Conservation (phyloP, 1,140 invertebrate species). For the Drosophila insularis region DNA sequence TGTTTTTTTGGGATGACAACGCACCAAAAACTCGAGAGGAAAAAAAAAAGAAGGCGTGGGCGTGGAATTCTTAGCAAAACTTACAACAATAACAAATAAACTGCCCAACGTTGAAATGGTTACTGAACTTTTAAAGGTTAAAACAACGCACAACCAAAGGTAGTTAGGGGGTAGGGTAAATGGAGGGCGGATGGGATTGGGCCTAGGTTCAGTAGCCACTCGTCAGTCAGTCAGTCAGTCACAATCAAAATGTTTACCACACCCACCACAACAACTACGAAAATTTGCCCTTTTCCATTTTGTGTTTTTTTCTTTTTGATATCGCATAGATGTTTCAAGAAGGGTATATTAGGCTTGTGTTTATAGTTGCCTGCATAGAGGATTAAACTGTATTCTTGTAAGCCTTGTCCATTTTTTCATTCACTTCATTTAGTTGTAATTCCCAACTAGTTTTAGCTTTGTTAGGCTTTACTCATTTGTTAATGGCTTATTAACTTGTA, state of each 20-base stretch:
- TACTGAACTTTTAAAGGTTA: conserved; percentile 66
- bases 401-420: too few relatives aligned
- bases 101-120: conserved; percentile 31
- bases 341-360: background rate
- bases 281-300: conserved; percentile 1
- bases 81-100: background rate
- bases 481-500: too few relatives aligned
- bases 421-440: too few relatives aligned
- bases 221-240: background rate
- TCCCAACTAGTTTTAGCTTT: too few relatives aligned
- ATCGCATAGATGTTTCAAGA: background rate
- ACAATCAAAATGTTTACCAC: background rate
- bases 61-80: conserved; percentile 4
- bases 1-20: conserved; percentile 3
- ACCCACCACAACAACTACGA: background rate
- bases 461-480: too few relatives aligned
- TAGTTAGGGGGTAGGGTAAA: background rate
- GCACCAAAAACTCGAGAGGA: background rate
- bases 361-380: too few relatives aligned
- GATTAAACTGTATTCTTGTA: too few relatives aligned
- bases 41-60: conserved; percentile 3
- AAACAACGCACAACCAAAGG: background rate
- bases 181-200: conserved; percentile 22
- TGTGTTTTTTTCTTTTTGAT: background rate
- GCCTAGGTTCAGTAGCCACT: conserved; percentile 38